Evolutionary conservation across 2,888 invertebrate genomes (phyloP).

Genomic region (Apeira syringaria): DNA sequence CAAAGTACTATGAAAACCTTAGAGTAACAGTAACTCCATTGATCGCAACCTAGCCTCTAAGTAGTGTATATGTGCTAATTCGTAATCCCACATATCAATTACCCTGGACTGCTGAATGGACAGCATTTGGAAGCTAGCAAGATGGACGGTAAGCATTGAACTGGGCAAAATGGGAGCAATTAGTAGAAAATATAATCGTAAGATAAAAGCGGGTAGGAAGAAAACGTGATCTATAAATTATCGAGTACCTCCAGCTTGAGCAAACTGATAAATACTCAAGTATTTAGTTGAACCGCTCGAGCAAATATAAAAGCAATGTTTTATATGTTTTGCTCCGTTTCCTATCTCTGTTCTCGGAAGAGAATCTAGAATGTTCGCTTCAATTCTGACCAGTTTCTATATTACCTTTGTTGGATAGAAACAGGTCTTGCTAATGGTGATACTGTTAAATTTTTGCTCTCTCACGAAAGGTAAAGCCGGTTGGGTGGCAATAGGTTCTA

Average conservation of each 20-base stretch:
- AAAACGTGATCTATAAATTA: slow-evolving; percentile 36
- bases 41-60: background rate
- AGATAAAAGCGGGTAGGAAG: slow-evolving; percentile 29
- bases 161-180: slow-evolving; percentile 31
- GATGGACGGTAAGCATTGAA: slow-evolving; percentile 31
- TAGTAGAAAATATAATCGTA: slow-evolving; percentile 33
- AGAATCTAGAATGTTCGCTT: background rate
- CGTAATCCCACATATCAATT: slow-evolving; percentile 16
- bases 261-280: slow-evolving; percentile 23
- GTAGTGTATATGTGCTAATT: slow-evolving; percentile 13
- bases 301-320: slow-evolving; percentile 1
- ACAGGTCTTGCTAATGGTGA: background rate
- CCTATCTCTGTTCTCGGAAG: background rate
- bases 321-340: slow-evolving; percentile 1
- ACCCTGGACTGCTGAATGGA: slow-evolving; percentile 13
- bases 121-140: slow-evolving; percentile 20
- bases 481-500: slow-evolving; percentile 7
- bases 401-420: background rate
- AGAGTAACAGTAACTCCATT: slow-evolving; percentile 2
- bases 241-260: slow-evolving; percentile 10
- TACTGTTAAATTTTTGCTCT: background rate
- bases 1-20: background rate
- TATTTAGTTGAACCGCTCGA: slow-evolving; percentile 2
- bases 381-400: background rate
- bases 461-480: background rate